Evolutionary conservation across 2,888 invertebrate genomes (phyloP).

Genomic region (Lymantria monacha): DNA sequence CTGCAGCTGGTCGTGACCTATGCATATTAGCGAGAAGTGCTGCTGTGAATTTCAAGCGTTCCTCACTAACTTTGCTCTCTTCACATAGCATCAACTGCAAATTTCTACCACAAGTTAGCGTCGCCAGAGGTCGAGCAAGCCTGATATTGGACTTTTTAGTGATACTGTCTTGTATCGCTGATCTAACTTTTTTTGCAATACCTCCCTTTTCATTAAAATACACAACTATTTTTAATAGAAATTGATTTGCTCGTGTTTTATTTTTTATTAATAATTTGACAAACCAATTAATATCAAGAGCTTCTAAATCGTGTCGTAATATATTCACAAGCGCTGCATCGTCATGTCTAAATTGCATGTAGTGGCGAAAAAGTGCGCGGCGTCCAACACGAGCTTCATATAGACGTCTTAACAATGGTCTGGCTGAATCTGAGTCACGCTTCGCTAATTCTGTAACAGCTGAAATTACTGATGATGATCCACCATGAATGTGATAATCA

Average conservation of each 20-base stretch:
- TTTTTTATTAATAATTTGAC: not conserved
- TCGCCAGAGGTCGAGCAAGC: conserved; percentile 21
- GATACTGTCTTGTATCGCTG: conserved; percentile 10
- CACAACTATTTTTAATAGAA: conserved; percentile 42
- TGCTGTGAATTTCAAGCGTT: conserved; percentile 28
- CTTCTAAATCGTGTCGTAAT: conserved; percentile 42
- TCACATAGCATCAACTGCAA: conserved; percentile 20
- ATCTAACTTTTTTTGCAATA: conserved; percentile 35
- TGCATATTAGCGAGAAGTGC: conserved; percentile 46
- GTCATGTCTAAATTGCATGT: conserved; percentile 39
- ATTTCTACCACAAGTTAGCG: conserved; percentile 15
- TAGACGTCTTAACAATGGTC: conserved; percentile 33
- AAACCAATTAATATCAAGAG: conserved; percentile 19
- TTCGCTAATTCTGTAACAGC: conserved; percentile 33
- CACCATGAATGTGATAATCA: conserved; percentile 35
- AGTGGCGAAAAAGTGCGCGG: conserved; percentile 41
- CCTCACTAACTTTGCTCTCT: conserved; percentile 15
- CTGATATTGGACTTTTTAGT: not conserved
- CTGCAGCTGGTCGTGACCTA: conserved; percentile 38
- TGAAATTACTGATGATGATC: conserved; percentile 31
- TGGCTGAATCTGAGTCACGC: conserved; percentile 23
- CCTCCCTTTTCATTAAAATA: conserved; percentile 54
- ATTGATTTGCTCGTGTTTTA: conserved; percentile 34
- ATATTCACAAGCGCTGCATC: conserved; percentile 52
- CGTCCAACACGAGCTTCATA: conserved; percentile 43